These are phyloP conservation scores for Agelastica alni DNA, from an alignment of 2,888 invertebrate species.

Conservation along the genomic window DNA sequence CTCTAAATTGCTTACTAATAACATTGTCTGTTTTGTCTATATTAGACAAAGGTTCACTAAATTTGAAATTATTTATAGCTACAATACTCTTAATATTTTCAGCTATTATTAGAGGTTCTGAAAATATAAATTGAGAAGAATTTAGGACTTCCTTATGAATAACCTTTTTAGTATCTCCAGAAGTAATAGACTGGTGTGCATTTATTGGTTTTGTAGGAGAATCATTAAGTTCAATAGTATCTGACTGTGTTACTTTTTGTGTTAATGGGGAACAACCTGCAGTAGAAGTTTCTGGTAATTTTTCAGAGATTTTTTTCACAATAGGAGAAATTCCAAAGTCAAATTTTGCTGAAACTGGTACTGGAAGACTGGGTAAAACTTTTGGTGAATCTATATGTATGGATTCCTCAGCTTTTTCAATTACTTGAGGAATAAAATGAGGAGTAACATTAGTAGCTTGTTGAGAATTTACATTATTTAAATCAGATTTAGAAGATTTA, in stretches of 20 bases:
- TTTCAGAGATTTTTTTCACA: slow-evolving; percentile 28
- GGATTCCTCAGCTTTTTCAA: not conserved
- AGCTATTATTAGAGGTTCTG: slow-evolving; percentile 59
- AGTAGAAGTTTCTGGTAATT: slow-evolving; percentile 1
- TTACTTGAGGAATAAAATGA: not conserved
- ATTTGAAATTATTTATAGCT: slow-evolving; percentile 62
- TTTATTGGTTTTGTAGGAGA: slow-evolving; percentile 1
- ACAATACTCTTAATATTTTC: slow-evolving; percentile 54
- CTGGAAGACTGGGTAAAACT: slow-evolving; percentile 52
- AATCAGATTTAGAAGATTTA: slow-evolving; percentile 59
- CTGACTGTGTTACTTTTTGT: not conserved
- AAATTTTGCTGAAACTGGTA: slow-evolving; percentile 63
- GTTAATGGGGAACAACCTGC: not conserved
- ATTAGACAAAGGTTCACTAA: slow-evolving; percentile 61
- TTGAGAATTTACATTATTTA: slow-evolving; percentile 43
- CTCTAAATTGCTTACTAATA: slow-evolving; percentile 7
- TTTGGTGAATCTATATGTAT: not conserved
- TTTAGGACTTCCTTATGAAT: slow-evolving; percentile 24
- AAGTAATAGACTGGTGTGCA: not conserved
- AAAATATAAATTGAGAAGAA: slow-evolving; percentile 52
- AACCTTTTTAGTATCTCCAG: slow-evolving; percentile 23
- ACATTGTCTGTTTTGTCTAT: slow-evolving; percentile 33
- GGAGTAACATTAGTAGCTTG: not conserved
- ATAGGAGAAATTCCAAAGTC: slow-evolving; percentile 57
- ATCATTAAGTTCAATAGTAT: not conserved